Evolutionary conservation across 2,797 vertebrate genomes (phyloP).

Genomic region (Esox masquinongy): DNA sequence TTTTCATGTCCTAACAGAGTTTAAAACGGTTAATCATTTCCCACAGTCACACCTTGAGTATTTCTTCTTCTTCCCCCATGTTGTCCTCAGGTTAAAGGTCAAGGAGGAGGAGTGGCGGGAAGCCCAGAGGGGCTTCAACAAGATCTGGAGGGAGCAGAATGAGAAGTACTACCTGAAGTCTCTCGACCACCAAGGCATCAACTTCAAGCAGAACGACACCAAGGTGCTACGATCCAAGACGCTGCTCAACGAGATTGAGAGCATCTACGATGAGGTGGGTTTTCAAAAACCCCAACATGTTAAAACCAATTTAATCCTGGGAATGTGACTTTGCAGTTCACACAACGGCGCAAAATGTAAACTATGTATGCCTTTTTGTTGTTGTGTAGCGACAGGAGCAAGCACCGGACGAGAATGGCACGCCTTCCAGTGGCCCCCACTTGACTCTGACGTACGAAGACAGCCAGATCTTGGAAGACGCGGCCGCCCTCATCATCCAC

Average conservation of each 20-base stretch:
- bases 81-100: constrained; percentile 86
- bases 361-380: background rate
- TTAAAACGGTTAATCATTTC: background rate
- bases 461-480: constrained; percentile 95
- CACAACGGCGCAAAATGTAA: background rate
- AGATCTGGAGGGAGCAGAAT: constrained; percentile 98
- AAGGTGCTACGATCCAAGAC: constrained; percentile 97
- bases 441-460: constrained; percentile 91
- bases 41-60: background rate
- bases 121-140: constrained; percentile 98
- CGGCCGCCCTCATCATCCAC: constrained; percentile 95
- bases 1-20: background rate
- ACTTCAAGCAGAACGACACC: constrained; percentile 99
- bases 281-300: background rate
- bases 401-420: constrained; percentile 85
- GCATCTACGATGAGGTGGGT: constrained; percentile 87
- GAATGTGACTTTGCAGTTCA: background rate
- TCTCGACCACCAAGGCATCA: constrained; percentile 97
- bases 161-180: constrained; percentile 99
- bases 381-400: constrained; percentile 88
- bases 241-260: constrained; percentile 96
- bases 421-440: constrained; percentile 84
- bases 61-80: background rate
- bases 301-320: background rate
- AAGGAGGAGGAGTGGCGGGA: constrained; percentile 99